phyloP scores from a whole-genome alignment of 2,797 vertebrate genomes.

The Diplodus puntazzo region DNA sequence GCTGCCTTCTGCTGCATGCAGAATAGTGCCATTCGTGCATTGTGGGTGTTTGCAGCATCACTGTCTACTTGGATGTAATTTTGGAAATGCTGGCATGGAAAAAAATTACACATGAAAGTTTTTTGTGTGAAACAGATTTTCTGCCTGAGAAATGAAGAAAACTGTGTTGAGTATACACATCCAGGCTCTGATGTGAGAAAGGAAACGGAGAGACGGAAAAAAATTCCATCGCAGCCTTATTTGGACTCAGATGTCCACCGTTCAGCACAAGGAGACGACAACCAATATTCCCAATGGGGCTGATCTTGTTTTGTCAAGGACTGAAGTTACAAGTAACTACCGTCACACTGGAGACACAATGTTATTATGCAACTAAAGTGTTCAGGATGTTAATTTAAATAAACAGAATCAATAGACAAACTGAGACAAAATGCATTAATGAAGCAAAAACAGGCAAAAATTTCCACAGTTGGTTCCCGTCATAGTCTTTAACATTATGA shows the following conservation, averaged over 20 bases:
- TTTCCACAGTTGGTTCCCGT: neutral
- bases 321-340: slow-evolving; percentile 39
- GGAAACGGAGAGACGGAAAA: neutral
- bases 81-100: neutral
- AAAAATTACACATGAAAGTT: slow-evolving; percentile 10
- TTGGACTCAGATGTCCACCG: slow-evolving; percentile 2
- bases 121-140: slow-evolving; percentile 12
- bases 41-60: neutral
- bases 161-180: neutral
- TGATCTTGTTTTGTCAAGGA: slow-evolving; percentile 27
- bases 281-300: slow-evolving; percentile 6
- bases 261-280: slow-evolving; percentile 3
- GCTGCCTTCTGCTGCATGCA: neutral
- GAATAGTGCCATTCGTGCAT: neutral
- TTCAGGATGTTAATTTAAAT: neutral
- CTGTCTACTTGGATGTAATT: neutral
- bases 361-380: slow-evolving; percentile 38
- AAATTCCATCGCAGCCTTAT: slow-evolving; percentile 13
- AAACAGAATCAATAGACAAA: neutral
- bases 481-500: neutral
- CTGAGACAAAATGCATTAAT: slow-evolving; percentile 19
- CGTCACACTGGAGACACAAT: slow-evolving; percentile 20
- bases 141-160: neutral
- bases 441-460: slow-evolving; percentile 8
- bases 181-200: neutral